phyloP scores from a whole-genome alignment of 2,797 vertebrate species.

The Sciurus vulgaris region DNA sequence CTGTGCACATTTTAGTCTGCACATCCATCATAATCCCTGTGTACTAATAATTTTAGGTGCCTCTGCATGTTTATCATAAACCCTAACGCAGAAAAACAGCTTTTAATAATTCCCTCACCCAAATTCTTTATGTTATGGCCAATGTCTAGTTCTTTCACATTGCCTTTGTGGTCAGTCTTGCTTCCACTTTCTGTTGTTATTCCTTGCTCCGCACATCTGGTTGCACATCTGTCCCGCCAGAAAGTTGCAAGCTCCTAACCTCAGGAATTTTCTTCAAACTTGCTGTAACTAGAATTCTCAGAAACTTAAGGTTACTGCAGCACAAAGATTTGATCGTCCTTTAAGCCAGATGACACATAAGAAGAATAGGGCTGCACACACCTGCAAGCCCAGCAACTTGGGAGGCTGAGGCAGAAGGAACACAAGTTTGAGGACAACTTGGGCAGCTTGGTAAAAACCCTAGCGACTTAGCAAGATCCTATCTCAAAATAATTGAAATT shows the following conservation, averaged over 20 bases:
- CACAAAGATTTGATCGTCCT: not conserved
- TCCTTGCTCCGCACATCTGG: not conserved
- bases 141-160: not conserved
- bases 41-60: not conserved
- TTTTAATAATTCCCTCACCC: not conserved
- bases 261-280: not conserved
- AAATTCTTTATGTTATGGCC: not conserved
- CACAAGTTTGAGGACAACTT: too few relatives aligned
- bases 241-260: not conserved
- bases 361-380: not conserved
- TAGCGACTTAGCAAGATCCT: too few relatives aligned
- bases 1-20: not conserved
- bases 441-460: too few relatives aligned
- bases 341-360: not conserved
- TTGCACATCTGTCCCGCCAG: not conserved
- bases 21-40: not conserved
- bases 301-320: not conserved
- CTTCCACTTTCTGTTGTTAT: not conserved
- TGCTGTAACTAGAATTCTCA: not conserved
- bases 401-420: too few relatives aligned
- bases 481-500: too few relatives aligned
- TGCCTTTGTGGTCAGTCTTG: not conserved
- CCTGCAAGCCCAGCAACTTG: too few relatives aligned
- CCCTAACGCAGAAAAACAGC: not conserved
- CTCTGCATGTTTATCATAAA: not conserved